These are phyloP conservation scores for Lacerta agilis DNA, from an alignment of 2,797 vertebrate species.

Conservation along the genomic window DNA sequence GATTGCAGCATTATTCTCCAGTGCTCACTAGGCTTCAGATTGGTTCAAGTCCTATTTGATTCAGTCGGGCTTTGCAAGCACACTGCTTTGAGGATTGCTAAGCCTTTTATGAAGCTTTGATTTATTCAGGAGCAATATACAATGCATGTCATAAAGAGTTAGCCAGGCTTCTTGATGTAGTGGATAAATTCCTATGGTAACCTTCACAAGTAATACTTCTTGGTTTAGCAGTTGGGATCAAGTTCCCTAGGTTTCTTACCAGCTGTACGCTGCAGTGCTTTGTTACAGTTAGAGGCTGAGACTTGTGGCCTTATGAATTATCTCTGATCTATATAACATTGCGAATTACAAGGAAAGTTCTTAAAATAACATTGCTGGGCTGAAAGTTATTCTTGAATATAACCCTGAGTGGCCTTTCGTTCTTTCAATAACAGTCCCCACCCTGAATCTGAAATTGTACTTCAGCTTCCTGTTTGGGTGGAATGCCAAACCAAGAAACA, in stretches of 20 bases:
- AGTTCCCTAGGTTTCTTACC: neutral
- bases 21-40: neutral
- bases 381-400: neutral
- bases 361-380: neutral
- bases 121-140: conserved; percentile 1
- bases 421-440: neutral
- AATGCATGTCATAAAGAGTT: neutral
- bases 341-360: neutral
- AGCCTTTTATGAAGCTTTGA: conserved; percentile 1
- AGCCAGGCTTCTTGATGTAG: neutral
- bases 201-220: neutral
- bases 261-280: neutral
- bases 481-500: too few species aligned
- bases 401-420: neutral
- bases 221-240: neutral
- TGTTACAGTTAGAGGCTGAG: neutral
- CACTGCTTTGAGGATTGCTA: neutral
- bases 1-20: neutral
- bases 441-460: neutral
- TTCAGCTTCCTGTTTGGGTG: neutral
- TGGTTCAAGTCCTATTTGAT: neutral
- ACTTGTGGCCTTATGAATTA: neutral
- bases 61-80: neutral
- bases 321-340: neutral
- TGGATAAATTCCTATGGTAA: neutral